A percentile compares a stretch with the other conserved stretches of the same genome.
Conservation (phyloP, 2,888 invertebrate genomes). For the Perizoma flavofasciatum region DNA sequence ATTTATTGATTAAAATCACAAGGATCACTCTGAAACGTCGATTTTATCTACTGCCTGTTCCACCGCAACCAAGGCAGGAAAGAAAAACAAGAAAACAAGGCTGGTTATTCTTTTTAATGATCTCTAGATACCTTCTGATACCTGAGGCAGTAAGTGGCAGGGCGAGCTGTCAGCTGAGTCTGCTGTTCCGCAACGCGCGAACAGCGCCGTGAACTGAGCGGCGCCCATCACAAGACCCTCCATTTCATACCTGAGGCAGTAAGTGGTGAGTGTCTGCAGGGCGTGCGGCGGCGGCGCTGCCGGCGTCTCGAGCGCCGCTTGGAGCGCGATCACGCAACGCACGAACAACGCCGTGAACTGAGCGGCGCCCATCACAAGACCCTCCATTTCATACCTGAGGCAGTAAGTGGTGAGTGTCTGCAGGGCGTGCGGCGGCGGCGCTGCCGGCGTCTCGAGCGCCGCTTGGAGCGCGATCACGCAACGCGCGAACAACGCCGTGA, state of each 20-base stretch:
- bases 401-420: slow-evolving; percentile 85
- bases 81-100: too few relatives aligned
- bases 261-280: slow-evolving; percentile 81
- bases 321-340: slow-evolving; percentile 85
- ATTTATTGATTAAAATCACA: too few relatives aligned
- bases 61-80: too few relatives aligned
- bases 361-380: slow-evolving; percentile 90
- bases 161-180: slow-evolving; percentile 77
- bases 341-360: slow-evolving; percentile 92
- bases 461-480: slow-evolving; percentile 84
- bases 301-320: slow-evolving; percentile 69
- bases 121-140: too few relatives aligned
- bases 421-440: slow-evolving; percentile 64
- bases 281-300: slow-evolving; percentile 62
- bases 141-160: slow-evolving; percentile 85
- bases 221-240: slow-evolving; percentile 91
- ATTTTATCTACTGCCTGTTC: too few relatives aligned
- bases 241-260: slow-evolving; percentile 89
- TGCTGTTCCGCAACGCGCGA: slow-evolving; percentile 90
- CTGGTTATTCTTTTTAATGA: too few relatives aligned
- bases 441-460: slow-evolving; percentile 64
- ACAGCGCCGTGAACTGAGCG: slow-evolving; percentile 91
- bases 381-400: slow-evolving; percentile 91
- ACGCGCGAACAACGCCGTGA: slow-evolving; percentile 91
- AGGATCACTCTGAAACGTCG: too few relatives aligned